Evolutionary conservation across 1,140 invertebrate species (phyloP), one percentile per base, ranked within the genome.

Genomic region (Bathynomus jamesi): DNA sequence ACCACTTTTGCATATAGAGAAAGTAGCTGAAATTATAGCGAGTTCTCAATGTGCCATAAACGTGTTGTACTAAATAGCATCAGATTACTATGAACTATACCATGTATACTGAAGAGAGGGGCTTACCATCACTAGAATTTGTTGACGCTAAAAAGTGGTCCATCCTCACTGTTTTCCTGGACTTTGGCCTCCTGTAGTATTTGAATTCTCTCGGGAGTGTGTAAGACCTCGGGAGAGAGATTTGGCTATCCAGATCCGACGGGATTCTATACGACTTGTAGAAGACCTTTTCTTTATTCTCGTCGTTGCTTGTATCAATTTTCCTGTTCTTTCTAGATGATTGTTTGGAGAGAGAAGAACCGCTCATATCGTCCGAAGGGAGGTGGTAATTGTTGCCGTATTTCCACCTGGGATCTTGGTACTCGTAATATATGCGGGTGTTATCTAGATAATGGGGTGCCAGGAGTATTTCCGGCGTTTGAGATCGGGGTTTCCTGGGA

Each of bases 131-230:
- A 79, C 90, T 92, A 78, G 91, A 92, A 79, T 93, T 93, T 8
- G 90, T 92, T 61, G 90, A 92, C 28, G 89, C 87, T 21, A 91
- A 82, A 79, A 89, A 88, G 79, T 88, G 87, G 69, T 88, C 86
- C 1, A 84, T 83, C 21, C 85, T 80, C 2, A 84, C 82, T 32
- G 86, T 79, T 79, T 86, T 87, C 76, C 82, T 82, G 53, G 81
- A 80, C 71, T 82, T 84, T 10, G 83, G 85, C 70, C 88, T 85
- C 67, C 89, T 82, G 82, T 90, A 90, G 82, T 92, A 92, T 77
- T 90, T 90, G 81, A 92, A 93, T 82, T 93, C 90, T 28, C 91
- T 86, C 0, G 91, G 91, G 13, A 94, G 82, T 0, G 91, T 93
- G 79, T 93, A 93, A 27, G 90, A 92, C 30, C 91, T 85, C 0